A percentile compares a stretch with the other conserved stretches of the same genome.
These are phyloP conservation scores for Antheraea mylitta DNA, from an alignment of 1,140 invertebrate genomes.

Conservation along the genomic window DNA sequence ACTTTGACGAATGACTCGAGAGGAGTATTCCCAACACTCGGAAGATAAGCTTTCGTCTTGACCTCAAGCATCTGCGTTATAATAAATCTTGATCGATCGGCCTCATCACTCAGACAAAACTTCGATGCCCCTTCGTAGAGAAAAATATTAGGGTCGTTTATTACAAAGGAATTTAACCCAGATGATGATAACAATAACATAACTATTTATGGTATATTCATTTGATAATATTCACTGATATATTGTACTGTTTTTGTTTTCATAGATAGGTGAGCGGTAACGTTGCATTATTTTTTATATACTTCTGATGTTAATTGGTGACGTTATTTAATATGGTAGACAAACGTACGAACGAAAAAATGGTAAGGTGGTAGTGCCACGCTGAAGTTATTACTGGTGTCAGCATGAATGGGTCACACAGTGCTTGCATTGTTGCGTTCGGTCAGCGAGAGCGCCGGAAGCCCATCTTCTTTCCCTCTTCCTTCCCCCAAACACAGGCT, in stretches of 20 bases:
- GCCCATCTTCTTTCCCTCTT: too few relatives aligned
- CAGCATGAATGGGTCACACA: too few relatives aligned
- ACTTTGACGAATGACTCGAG: background rate
- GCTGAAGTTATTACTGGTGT: too few relatives aligned
- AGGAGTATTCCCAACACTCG: background rate
- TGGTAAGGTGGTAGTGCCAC: too few relatives aligned
- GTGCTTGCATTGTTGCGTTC: too few relatives aligned
- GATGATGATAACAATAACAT: background rate
- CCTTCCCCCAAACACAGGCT: too few relatives aligned
- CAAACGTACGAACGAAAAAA: too few relatives aligned
- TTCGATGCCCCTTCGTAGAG: background rate
- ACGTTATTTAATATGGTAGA: too few relatives aligned
- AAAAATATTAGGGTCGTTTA: background rate
- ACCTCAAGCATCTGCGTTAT: conserved; percentile 1
- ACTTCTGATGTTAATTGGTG: too few relatives aligned
- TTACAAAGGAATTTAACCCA: background rate
- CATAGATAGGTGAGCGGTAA: too few relatives aligned
- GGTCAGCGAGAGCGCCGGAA: too few relatives aligned
- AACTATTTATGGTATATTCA: background rate
- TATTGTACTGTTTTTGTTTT: background rate
- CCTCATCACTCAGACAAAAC: background rate
- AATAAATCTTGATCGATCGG: background rate
- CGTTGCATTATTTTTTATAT: too few relatives aligned
- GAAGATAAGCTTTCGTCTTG: background rate
- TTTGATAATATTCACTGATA: background rate